Evolutionary conservation across 2,797 vertebrate genomes (phyloP).

Genomic region (Liasis olivaceus): DNA sequence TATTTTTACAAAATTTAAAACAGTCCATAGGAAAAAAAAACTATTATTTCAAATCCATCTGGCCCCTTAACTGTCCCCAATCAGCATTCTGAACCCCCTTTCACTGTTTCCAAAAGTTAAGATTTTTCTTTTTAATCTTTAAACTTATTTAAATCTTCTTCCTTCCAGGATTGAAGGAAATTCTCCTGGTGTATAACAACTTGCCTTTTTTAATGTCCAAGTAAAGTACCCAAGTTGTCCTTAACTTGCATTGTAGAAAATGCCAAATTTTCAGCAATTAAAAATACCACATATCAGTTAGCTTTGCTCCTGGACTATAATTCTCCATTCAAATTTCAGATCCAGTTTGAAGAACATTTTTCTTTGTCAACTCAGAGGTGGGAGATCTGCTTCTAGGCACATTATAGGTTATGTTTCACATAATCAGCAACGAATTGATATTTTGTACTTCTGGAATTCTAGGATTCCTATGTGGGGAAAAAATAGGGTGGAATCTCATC

Average conservation of each 20-base stretch:
- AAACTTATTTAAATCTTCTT: too few relatives aligned
- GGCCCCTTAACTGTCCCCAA: too few relatives aligned
- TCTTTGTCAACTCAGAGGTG: neutral
- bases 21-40: too few relatives aligned
- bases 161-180: too few relatives aligned
- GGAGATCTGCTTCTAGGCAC: neutral
- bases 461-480: neutral
- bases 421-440: neutral
- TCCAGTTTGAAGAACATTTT: neutral
- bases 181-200: too few relatives aligned
- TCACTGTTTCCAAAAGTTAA: too few relatives aligned
- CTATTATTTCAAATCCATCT: too few relatives aligned
- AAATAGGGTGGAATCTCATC: neutral
- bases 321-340: neutral
- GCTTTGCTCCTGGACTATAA: neutral
- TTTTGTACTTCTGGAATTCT: neutral
- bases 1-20: too few relatives aligned
- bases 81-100: too few relatives aligned
- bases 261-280: neutral
- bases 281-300: neutral
- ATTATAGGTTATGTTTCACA: neutral
- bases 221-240: too few relatives aligned
- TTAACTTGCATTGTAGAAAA: neutral
- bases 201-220: too few relatives aligned
- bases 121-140: too few relatives aligned